Base-by-base conservation (phyloP, 23 tunicate species). In the Halocynthia aurantium region DNA sequence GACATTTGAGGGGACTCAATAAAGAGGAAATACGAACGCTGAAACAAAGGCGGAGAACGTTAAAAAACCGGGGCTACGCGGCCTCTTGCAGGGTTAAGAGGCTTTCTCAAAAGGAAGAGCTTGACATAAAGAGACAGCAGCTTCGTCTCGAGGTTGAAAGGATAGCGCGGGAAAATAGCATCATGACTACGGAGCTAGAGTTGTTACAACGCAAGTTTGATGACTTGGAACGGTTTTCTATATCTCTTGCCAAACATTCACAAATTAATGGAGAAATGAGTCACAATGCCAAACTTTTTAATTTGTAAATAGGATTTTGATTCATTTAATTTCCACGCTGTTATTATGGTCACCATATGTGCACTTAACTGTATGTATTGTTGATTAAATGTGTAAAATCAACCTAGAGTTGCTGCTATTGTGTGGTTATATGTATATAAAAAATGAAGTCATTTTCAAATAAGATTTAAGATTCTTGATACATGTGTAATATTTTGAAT, bases 141-240 rank as follows among this genome's bases (percentile, higher is more conserved):
- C 21, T 74, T 13, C 13, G 78, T 8, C 62, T n/a, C 62, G 78
- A 74, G 49, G 78, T 74, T 44, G 97, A 91, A 56, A 77, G 84
- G 68, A 81, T 91, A 10, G 44, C 78, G 31, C 86, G 87, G 72
- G 97, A 91, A 81, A 91, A 91, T 55, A 81, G 81, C 44, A 80
- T 84, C 44, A 85, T 91, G 84, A 91, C 77, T 20, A 51, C 87
- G 20, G 97, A 91, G 52, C 76, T 91, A 8, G 90, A 91, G 66
- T 84, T 84, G n/a, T 85, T 91, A 21, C 97, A 91, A 67, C 81
- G 82, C 61, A 91, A 91, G 53, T 91, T 76, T 60, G 79, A 73
- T 20, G 97, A 91, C 58, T 62, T 91, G 50, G 97, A 91, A 81
- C 84, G 85, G 52, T 91, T 91, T 81, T 88, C 97, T 10, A 91